Percentiles rank a stretch among this genome's conserved stretches.
Evolutionary conservation across 2,797 vertebrate genomes (phyloP).

Genomic region (Girardinus metallicus): DNA sequence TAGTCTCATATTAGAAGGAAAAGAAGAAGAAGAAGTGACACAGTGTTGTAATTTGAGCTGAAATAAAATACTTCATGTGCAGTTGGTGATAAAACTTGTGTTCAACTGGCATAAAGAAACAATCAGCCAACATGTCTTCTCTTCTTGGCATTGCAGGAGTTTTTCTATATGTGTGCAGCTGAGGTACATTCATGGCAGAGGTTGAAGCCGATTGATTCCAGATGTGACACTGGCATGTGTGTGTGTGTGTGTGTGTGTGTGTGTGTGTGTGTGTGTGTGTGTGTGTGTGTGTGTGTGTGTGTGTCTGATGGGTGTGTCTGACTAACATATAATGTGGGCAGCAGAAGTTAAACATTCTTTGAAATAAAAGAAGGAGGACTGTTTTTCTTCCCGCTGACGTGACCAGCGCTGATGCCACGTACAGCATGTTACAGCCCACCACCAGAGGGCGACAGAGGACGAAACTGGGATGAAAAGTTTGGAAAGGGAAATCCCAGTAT

Average conservation of each 20-base stretch:
- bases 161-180: constrained; percentile 24
- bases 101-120: constrained; percentile 29
- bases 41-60: not conserved
- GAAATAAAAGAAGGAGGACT: constrained; percentile 50
- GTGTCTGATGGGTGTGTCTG: constrained; percentile 56
- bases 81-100: not conserved
- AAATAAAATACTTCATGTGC: not conserved
- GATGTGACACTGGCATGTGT: constrained; percentile 62
- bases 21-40: not conserved
- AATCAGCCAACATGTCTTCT: constrained; percentile 14
- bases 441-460: constrained; percentile 63
- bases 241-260: constrained; percentile 51
- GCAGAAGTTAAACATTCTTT: constrained; percentile 52
- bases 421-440: constrained; percentile 40
- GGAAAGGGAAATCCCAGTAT: not conserved
- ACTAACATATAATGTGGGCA: constrained; percentile 58
- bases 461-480: not conserved
- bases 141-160: constrained; percentile 6
- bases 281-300: constrained; percentile 54
- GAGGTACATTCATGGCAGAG: constrained; percentile 57
- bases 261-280: constrained; percentile 20
- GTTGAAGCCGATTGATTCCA: constrained; percentile 66
- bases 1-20: not conserved
- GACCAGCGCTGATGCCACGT: constrained; percentile 58
- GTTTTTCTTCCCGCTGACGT: constrained; percentile 33